Evolutionary conservation across 2,113 vertebrate species (phyloP).

Genomic region (Nicator chloris): DNA sequence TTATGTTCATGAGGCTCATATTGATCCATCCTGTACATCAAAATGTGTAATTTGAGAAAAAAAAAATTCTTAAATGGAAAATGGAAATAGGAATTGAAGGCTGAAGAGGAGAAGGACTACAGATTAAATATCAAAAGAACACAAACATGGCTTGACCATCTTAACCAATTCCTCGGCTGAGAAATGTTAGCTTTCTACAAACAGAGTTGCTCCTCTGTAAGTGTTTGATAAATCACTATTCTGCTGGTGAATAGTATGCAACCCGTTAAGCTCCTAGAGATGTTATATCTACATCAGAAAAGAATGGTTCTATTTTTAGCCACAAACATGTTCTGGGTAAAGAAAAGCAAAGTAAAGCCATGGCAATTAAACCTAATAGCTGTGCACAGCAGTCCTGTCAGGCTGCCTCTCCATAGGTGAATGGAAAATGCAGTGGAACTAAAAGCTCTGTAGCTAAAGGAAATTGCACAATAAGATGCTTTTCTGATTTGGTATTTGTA

Average conservation of each 20-base stretch:
- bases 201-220: neutral
- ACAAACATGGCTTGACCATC: neutral
- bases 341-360: constrained; percentile 54
- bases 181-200: neutral
- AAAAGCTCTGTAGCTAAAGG: constrained; percentile 15
- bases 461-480: neutral
- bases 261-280: constrained; percentile 14
- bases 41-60: neutral
- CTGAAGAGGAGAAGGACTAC: neutral
- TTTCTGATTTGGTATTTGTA: neutral
- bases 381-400: constrained; percentile 22
- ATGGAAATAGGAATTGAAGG: neutral
- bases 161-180: neutral
- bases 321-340: constrained; percentile 34
- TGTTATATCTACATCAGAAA: constrained; percentile 52
- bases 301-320: constrained; percentile 68
- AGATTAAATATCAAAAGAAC: neutral
- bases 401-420: constrained; percentile 3
- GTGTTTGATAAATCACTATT: neutral
- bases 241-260: neutral
- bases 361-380: constrained; percentile 64
- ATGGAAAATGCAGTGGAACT: neutral
- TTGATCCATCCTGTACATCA: neutral
- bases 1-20: neutral
- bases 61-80: neutral